Percentiles rank a stretch among this genome's conserved stretches.
Evolutionary conservation across 2,888 invertebrate genomes (phyloP).

Genomic region (Tachina fera): DNA sequence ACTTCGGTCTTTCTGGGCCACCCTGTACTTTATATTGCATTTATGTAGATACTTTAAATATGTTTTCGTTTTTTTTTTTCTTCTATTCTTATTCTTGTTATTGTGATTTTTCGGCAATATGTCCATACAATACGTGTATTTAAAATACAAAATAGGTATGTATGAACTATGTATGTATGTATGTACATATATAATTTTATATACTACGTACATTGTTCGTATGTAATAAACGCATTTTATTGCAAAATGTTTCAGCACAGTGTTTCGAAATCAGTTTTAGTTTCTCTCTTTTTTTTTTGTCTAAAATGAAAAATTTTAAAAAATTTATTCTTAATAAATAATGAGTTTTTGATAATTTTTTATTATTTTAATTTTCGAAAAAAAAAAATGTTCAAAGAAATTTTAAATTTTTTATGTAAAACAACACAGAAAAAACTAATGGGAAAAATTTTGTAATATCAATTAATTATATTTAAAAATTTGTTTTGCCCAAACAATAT

Average conservation of each 20-base stretch:
- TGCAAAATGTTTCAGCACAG: constrained; percentile 42
- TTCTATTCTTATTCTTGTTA: constrained; percentile 1
- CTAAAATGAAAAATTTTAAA: no score
- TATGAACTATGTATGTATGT: neutral
- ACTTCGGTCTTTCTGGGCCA: no score
- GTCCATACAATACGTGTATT: neutral
- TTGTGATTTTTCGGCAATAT: constrained; percentile 41
- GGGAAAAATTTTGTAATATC: no score
- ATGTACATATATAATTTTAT: constrained; percentile 24
- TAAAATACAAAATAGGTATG: no score
- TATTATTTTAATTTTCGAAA: no score
- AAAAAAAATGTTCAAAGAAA: no score
- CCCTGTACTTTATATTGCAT: constrained; percentile 29
- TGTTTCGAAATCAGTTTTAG: neutral
- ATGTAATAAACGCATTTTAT: constrained; percentile 48
- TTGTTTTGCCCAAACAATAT: no score
- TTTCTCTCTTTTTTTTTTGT: neutral
- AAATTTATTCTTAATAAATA: no score
- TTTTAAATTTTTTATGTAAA: no score
- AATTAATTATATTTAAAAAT: no score
- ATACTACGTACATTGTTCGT: constrained; percentile 39
- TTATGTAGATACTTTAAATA: constrained; percentile 45
- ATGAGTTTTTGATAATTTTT: no score
- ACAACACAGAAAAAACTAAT: no score
- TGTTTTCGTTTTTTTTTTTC: neutral